Evolutionary conservation across 2,888 invertebrate genomes (phyloP), one percentile per base, ranked within the genome.

Genomic region (Melieria crassipennis): DNA sequence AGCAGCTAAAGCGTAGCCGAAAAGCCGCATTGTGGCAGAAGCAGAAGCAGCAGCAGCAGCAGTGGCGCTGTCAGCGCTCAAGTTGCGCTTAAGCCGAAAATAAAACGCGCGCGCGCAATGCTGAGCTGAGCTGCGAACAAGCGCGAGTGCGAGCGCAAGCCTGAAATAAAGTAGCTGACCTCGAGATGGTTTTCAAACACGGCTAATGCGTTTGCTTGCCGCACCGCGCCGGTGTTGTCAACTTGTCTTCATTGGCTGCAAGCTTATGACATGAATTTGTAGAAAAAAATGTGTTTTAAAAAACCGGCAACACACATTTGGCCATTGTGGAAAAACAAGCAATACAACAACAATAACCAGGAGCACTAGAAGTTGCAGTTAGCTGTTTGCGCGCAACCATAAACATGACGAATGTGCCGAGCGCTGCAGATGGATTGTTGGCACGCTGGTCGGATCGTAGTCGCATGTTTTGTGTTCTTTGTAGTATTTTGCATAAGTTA

Each of bases 141-240:
- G 7, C 50, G 50, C 3, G 50, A 30, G 30, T 2, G 30, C 50
- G 50, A 30, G 30, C 30, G 30, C 30, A 30, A 30, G 30, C 30
- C 30, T 30, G 58, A 7, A 6, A 61, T 63, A 71, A 75, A 77
- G 78, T 75, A 70, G 77, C 75, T 76, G 78, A 78, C 78, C 78
- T 78, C 77, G 78, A 78, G 78, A 76, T 77, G 76, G 75, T 78
- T 76, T 78, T 73, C 75, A 75, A 75, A 43, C 13, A 67, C 50
- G 55, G 47, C 30, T 30, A 30, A 30, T 30, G 30, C 30, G 30
- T 30, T 30, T 30, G 30, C 30, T 30, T 30, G 30, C 30, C 30
- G 30, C 30, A 30, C 30, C 30, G 30, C 30, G 30, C 30, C 30
- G 30, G 3, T 2, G 30, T 30, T 30, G 30, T 30, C 30, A 30